Conservation (phyloP, 1,140 invertebrate genomes). For the Agrilus planipennis region DNA sequence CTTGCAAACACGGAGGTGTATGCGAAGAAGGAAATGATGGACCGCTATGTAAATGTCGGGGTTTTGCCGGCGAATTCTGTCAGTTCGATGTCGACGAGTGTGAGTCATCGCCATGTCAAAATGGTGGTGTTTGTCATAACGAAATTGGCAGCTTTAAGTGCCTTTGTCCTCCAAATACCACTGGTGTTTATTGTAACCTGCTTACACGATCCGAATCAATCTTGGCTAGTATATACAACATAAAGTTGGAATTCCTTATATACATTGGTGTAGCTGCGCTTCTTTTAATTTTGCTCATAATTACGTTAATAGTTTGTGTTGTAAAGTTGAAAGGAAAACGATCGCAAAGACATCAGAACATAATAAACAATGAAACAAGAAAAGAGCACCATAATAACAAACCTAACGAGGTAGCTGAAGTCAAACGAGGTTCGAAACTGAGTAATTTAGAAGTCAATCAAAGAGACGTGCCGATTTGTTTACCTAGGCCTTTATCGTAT, state of each 20-base stretch:
- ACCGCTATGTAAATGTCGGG: conserved; percentile 64
- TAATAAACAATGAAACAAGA: conserved; percentile 44
- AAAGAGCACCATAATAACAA: conserved; percentile 46
- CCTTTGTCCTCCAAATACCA: conserved; percentile 66
- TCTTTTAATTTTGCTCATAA: conserved; percentile 41
- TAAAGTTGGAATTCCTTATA: conserved; percentile 52
- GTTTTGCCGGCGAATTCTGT: conserved; percentile 65
- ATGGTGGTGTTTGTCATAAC: conserved; percentile 75
- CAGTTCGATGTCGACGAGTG: conserved; percentile 70
- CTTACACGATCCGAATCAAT: conserved; percentile 54
- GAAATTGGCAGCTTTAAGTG: conserved; percentile 73
- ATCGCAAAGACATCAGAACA: conserved; percentile 35
- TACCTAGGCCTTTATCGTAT: conserved; percentile 67
- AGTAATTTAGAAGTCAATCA: conserved; percentile 76
- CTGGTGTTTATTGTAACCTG: conserved; percentile 55
- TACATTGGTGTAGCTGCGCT: conserved; percentile 46
- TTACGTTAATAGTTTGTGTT: conserved; percentile 41
- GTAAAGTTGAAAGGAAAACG: conserved; percentile 38
- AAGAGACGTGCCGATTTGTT: conserved; percentile 49
- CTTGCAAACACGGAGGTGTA: conserved; percentile 68
- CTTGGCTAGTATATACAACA: conserved; percentile 41
- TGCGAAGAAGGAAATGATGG: conserved; percentile 75
- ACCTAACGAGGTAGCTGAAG: conserved; percentile 45
- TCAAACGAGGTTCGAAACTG: conserved; percentile 71
- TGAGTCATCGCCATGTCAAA: conserved; percentile 63